Conservation (phyloP, 2,797 vertebrate genomes). For the Coregonus sp. region DNA sequence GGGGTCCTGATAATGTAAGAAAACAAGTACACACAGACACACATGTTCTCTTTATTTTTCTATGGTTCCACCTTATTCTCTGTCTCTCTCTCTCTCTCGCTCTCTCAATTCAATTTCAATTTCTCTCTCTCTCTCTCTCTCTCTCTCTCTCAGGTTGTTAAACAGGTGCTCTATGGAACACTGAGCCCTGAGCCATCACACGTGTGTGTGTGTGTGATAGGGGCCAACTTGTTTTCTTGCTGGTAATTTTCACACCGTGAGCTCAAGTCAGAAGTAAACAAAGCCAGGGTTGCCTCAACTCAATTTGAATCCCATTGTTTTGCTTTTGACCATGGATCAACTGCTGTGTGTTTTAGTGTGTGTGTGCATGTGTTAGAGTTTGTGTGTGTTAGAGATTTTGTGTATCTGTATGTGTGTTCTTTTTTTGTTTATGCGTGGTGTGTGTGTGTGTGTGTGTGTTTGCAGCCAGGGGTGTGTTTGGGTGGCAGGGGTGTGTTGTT, state of each 20-base stretch:
- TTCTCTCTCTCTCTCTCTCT: not conserved
- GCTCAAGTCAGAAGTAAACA: not conserved
- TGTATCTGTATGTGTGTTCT: not conserved
- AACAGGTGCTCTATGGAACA: not conserved
- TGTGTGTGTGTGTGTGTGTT: conserved; percentile 12
- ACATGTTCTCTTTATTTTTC: not conserved
- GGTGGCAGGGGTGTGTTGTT: not conserved
- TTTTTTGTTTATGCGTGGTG: not conserved
- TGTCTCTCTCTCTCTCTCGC: not conserved
- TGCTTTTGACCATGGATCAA: not conserved
- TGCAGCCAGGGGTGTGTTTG: not conserved
- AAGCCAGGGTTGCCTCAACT: not conserved
- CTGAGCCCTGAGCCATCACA: not conserved
- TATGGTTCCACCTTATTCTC: not conserved
- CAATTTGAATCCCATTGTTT: not conserved
- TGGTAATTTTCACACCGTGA: too few species aligned
- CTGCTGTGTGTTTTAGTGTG: not conserved
- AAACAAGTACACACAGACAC: too few species aligned
- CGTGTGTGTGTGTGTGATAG: not conserved
- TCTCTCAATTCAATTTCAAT: not conserved
- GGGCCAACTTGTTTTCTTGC: too few species aligned
- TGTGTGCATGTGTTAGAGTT: conserved; percentile 4
- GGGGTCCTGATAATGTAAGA: too few species aligned
- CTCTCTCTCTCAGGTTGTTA: not conserved
- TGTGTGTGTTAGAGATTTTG: not conserved